Base-by-base conservation (phyloP, 2,888 invertebrate species). In the Leucophenga montana region DNA sequence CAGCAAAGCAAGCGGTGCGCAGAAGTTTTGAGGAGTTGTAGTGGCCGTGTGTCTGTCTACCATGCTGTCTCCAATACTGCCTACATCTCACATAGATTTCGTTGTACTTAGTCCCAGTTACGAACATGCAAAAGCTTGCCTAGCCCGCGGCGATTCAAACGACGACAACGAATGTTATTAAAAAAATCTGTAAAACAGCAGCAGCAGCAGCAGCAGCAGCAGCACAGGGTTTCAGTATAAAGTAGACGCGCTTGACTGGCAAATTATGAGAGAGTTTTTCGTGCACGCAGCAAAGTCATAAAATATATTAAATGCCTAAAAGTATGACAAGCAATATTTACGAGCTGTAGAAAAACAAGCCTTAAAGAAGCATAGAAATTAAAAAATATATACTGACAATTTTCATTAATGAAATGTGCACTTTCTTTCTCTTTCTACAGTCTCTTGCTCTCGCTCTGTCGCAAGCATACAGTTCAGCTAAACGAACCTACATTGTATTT, bases 251-350 rank as follows among this genome's bases (percentile, higher is more conserved):
- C 14, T 14, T 16, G 20, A 5, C 27, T 46, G 50, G 9, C 44
- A 33, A 31, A n/a, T 48, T 50, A 22, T 48, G 27, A 22, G 22
- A 2, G 27, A 27, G 27, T 33, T 50, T 46, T 22, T 54, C 31
- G 18, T 50, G 64, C 68, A 27, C 65, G 31, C 54, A 18, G 57
- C 70, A 67, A 71, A 81, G 76, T 78, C 80, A 81, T 81, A 83
- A 83, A 81, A 83, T 81, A 78, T 83, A 81, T 83, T 78, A 81
- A 81, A 81, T 81, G 82, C 80, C 81, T 75, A 81, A 81, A 78
- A 81, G 81, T 80, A 83, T 78, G 82, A 83, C 83, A 81, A 64
- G 83, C 83, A 65, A 81, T 81, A 75, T 81, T 81, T 81, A 66
- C 50, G 72, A 67, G 67, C 18, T 13, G 54, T 14, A 54, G 27